phyloP scores from a whole-genome alignment of 2,113 vertebrate genomes.

The Saimiri boliviensis region DNA sequence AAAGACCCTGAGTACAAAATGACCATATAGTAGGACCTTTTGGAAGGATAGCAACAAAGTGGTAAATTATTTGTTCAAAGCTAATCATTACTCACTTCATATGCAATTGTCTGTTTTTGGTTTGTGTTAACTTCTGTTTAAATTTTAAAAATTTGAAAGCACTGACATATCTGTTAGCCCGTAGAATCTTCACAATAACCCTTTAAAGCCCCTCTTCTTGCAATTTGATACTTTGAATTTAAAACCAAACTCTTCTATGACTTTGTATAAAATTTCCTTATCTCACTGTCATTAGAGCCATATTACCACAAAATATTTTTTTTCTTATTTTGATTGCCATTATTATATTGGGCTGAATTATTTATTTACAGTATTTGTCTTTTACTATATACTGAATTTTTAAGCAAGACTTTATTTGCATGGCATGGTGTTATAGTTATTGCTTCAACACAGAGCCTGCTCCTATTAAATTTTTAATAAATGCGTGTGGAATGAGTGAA shows the following conservation, averaged over 20 bases:
- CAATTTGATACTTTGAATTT: background rate
- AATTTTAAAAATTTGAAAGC: background rate
- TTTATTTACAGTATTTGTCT: background rate
- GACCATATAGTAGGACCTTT: background rate
- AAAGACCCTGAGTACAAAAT: background rate
- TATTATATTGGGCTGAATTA: background rate
- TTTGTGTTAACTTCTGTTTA: background rate
- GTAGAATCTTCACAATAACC: background rate
- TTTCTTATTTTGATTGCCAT: background rate
- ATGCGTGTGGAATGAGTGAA: background rate
- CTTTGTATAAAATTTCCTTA: background rate
- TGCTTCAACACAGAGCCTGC: background rate
- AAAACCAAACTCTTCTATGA: slow-evolving; percentile 1
- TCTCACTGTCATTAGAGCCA: background rate
- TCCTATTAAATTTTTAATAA: slow-evolving; percentile 26
- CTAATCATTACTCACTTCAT: background rate
- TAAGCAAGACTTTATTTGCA: background rate
- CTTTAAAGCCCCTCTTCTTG: background rate
- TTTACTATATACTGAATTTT: background rate
- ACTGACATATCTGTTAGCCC: background rate
- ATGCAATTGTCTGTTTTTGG: background rate
- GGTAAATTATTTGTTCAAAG: background rate
- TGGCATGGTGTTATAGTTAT: background rate
- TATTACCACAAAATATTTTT: background rate
- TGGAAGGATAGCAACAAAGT: background rate